Evolutionary conservation across 2,797 vertebrate genomes (phyloP), one percentile per base, ranked within the genome.

Genomic region (Serranus cabrilla): DNA sequence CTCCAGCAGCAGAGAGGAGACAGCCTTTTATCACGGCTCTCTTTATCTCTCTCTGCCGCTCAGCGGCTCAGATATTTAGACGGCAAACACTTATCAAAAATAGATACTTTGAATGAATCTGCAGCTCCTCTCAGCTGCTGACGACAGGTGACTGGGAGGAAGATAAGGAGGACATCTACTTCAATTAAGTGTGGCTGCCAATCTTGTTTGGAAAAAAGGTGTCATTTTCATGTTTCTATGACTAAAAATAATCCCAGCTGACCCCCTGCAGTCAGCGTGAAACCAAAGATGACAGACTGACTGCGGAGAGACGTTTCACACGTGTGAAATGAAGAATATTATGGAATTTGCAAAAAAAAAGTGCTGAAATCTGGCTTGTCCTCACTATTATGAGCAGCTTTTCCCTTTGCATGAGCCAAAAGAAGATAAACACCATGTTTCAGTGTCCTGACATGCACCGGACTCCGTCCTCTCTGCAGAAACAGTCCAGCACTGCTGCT

Each of bases 181-280:
- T 84, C 72, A 37, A 56, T 49, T 23, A 2, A 46, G 39, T 3
- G 51, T 31, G 7, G 37, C 34, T 61, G 72, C 43, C 58, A 56
- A 58, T 47, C 66, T 58, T 46, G 21, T 39, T 54, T 40, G 11
- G 0, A 18, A 3, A 46, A 47, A 17, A n/a, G 1, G 39, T n/a
- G 52, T 5, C 55, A 56, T 74, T 62, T 76, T 76, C 27, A 31
- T 21, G 37, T 49, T 69, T 46, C 18, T 1, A 14, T 49, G 8
- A 34, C 71, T 80, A 74, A 80, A 87, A 80, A 85, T 70, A 87
- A 71, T 76, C 76, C 62, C 49, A 0, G 55, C 43, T 87, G 83
- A 82, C 74, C 74, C 7, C 40, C 5, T 34, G 47, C 23, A 58
- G 47, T 73, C 65, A 54, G 14, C 23, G 21, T 12, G 51, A 25